phyloP scores from a whole-genome alignment of 1,140 invertebrate species.

The Zaprionus inermis region DNA sequence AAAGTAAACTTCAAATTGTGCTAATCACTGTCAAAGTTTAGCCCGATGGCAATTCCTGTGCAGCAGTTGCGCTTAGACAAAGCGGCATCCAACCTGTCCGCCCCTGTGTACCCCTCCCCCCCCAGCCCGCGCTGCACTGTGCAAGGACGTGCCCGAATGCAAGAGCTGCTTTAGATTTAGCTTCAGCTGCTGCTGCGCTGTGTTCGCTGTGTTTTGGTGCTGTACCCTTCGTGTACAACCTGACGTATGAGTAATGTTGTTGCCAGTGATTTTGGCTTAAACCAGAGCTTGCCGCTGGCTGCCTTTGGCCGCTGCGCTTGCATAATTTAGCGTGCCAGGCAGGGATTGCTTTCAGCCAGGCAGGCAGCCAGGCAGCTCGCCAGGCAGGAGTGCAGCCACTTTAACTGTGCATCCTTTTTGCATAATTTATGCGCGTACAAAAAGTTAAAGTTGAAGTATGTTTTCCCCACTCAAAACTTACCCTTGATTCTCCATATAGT shows the following conservation, averaged over 20 bases:
- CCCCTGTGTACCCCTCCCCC: neutral
- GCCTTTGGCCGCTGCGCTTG: slow-evolving; percentile 49
- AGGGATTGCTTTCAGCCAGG: slow-evolving; percentile 47
- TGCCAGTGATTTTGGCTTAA: slow-evolving; percentile 76
- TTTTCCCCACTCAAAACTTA: slow-evolving; percentile 50
- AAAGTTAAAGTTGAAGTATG: slow-evolving; percentile 62
- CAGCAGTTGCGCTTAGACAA: slow-evolving; percentile 1
- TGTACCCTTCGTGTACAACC: slow-evolving; percentile 53
- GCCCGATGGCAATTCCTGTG: slow-evolving; percentile 2
- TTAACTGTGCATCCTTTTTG: slow-evolving; percentile 78
- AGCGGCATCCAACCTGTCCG: neutral
- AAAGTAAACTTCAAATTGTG: slow-evolving; percentile 17
- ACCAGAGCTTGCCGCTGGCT: slow-evolving; percentile 52
- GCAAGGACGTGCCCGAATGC: slow-evolving; percentile 47
- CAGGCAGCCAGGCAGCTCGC: slow-evolving; percentile 25
- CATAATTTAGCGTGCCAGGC: slow-evolving; percentile 69
- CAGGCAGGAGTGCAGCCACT: slow-evolving; percentile 60
- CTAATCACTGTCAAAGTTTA: slow-evolving; percentile 55
- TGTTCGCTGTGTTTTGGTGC: slow-evolving; percentile 9
- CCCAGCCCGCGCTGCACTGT: neutral
- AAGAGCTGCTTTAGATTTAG: slow-evolving; percentile 1
- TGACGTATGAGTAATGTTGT: slow-evolving; percentile 81
- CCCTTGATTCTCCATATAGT: slow-evolving; percentile 86
- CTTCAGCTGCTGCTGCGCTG: slow-evolving; percentile 24
- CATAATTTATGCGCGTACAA: slow-evolving; percentile 73